phyloP scores from a whole-genome alignment of 2,888 invertebrate species.

The Flexamia atlantica region DNA sequence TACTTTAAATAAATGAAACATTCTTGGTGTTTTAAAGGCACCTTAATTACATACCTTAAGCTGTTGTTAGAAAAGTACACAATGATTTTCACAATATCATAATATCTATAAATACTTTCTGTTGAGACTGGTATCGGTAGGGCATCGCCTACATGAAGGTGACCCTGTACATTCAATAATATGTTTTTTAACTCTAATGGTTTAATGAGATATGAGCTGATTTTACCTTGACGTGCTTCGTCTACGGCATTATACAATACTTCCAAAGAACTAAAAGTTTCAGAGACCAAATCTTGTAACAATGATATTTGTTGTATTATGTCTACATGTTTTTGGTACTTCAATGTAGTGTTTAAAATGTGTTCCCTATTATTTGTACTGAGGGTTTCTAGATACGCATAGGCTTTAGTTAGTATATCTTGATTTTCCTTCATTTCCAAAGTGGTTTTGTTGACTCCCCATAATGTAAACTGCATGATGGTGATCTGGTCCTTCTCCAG shows the following conservation, averaged over 20 bases:
- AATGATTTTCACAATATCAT: conserved; percentile 28
- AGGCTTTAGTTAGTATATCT: conserved; percentile 16
- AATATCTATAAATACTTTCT: conserved; percentile 14
- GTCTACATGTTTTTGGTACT: background rate
- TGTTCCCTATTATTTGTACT: conserved; percentile 1
- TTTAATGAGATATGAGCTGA: conserved; percentile 26
- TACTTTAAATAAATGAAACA: too few relatives aligned
- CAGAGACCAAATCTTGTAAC: background rate
- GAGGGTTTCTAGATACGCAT: background rate
- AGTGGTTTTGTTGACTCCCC: too few relatives aligned
- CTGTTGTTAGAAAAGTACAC: background rate
- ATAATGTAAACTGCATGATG: background rate
- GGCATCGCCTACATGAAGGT: conserved; percentile 13
- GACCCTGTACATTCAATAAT: background rate
- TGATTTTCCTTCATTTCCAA: conserved; percentile 1
- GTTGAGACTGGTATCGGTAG: background rate
- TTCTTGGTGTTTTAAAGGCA: conserved; percentile 6
- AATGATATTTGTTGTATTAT: background rate
- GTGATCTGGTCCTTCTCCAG: background rate
- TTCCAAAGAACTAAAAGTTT: conserved; percentile 2
- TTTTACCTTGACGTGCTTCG: conserved; percentile 19
- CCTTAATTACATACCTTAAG: background rate
- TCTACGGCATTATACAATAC: conserved; percentile 28
- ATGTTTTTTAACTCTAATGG: conserved; percentile 13
- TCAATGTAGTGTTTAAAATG: too few relatives aligned